Base-by-base conservation (phyloP, 2,888 invertebrate genomes). In the Alloscopus bannaensis region DNA sequence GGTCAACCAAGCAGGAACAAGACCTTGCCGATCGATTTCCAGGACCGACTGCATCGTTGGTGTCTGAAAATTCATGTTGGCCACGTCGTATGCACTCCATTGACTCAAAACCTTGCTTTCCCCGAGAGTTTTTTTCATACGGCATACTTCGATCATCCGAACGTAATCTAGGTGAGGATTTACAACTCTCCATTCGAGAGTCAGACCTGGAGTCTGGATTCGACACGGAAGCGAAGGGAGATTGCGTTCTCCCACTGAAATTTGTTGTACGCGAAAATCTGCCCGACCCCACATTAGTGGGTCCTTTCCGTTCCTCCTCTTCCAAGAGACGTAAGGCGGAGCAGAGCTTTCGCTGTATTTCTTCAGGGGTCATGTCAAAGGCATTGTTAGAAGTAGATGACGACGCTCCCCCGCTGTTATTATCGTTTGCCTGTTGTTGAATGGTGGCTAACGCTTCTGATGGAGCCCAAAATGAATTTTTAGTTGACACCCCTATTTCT, bases 331-430 rank as follows among this genome's bases (percentile, higher is more conserved):
- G 50, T 55, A 77, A 64, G 1, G 77, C 77, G 1, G 77, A 62
- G 36, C 77, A 64, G 3, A 77, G 60, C 45, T 69, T 77, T 55
- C 64, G 36, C 40, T 77, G 69, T 55, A 77, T 77, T 40, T 69
- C 77, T 20, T 69, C 69, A 13, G 59, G 52, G 40, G 22, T 47
- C 1, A 77, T 45, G 1, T 69, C 69, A 52, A 62, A 68, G 20
- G 28, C 60, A 60, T 52, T 50, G 18, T 64, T 69, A 18, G 69
- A n/a, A 16, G 45, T 47, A 2, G 26, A 24, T 11, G 62, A 20
- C 6, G 69, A 62, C 16, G 52, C 72, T n/a, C n/a, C n/a, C 13
- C 24, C 50, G 55, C 65, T 24, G 11, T 18, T 60, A 47, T 57
- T 57, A 8, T 18, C 36, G 8, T 28, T 22, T 1, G 26, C 29